Percentiles rank a stretch among this genome's conserved stretches.
Evolutionary conservation across 2,113 vertebrate species (phyloP).

Genomic region (Noturus placidus): DNA sequence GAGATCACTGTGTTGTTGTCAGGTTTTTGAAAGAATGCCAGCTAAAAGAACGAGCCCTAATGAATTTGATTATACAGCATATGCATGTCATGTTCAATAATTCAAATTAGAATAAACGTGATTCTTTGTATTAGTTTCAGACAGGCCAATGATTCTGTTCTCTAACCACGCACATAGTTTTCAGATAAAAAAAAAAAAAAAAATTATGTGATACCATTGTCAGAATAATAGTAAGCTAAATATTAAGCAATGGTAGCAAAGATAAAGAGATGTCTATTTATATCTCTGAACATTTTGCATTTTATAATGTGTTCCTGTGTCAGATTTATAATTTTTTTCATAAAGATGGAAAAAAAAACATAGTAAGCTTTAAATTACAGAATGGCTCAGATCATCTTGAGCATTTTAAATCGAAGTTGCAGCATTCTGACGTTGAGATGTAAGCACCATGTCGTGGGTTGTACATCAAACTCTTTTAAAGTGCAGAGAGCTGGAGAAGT

Average conservation of each 20-base stretch:
- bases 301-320: not conserved
- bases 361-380: conserved; percentile 30
- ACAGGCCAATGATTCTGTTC: not conserved
- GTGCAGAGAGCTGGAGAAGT: conserved; percentile 76
- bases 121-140: not conserved
- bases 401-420: conserved; percentile 5
- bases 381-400: conserved; percentile 4
- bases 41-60: not conserved
- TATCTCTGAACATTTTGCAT: not conserved
- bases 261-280: not conserved
- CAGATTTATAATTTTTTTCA: not conserved
- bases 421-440: conserved; percentile 21
- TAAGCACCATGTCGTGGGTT: conserved; percentile 54
- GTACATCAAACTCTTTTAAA: conserved; percentile 72
- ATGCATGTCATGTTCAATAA: conserved; percentile 18
- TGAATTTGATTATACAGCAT: conserved; percentile 1
- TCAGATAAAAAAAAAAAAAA: not conserved
- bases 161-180: not conserved
- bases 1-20: not conserved
- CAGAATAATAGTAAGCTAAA: not conserved
- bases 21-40: conserved; percentile 1
- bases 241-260: not conserved
- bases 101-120: not conserved
- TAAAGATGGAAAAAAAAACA: conserved; percentile 5
- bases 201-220: not conserved